Evolutionary conservation across 2,888 invertebrate genomes (phyloP), one percentile per base, ranked within the genome.

Genomic region (Orthonevra nobilis): DNA sequence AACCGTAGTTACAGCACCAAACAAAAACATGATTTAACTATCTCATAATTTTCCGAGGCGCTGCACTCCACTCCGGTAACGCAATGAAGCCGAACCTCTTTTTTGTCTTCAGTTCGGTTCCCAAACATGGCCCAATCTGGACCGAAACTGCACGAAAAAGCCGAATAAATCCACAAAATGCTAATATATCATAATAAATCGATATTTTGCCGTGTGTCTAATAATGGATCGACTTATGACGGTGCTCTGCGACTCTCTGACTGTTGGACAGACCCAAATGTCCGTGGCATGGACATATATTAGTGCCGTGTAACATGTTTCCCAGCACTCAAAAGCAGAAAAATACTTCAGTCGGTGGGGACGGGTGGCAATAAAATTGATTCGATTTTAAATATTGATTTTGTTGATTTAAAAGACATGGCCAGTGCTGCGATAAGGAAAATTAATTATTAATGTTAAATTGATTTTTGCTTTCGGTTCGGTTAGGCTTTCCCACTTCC

Each of bases 331-430:
- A 19, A 14, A 63, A 14, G 38, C 68, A 19, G 14, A 26, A 19
- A 28, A 28, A 52, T 69, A n/a, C n/a, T n/a, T n/a, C 46, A 15
- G 10, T 10, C 34, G 20, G 34, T 50, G 28, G 34, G 20, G 34
- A 44, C 64, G 38, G 54, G 30, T 34, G 52, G 79, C 30, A 73
- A 73, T 68, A 69, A 70, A 82, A 87, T 87, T 87, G 87, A 87
- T 87, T 86, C 84, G 86, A 86, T 87, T 87, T 87, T 87, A 87
- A 86, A 86, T 87, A 87, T 87, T 86, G 86, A 86, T 87, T 86
- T 86, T 86, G 86, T 86, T 86, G 86, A 87, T 86, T 87, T 87
- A 86, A 82, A 83, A 83, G 83, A 84, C 83, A 83, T 82, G 84
- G 69, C 81, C 69, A 69, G 82, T 83, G 52, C 81, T 36, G 75